Evolutionary conservation across 2,888 invertebrate species (phyloP).

Genomic region (Apoda limacodes): DNA sequence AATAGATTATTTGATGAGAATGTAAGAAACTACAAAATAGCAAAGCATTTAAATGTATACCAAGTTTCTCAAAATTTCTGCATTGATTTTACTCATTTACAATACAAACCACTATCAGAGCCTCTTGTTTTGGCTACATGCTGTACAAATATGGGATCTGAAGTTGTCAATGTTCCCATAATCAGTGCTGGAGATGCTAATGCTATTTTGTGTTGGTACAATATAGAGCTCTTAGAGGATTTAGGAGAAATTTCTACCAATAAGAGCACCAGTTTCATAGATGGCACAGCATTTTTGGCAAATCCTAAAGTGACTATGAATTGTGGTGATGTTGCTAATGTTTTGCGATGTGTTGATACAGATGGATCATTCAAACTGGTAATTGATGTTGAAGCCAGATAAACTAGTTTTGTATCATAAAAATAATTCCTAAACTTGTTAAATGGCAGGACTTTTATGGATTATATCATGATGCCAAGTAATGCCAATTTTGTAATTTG

Average conservation of each 20-base stretch:
- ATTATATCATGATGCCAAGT: too few species aligned
- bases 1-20: conserved; percentile 69
- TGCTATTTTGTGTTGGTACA: conserved; percentile 68
- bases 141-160: conserved; percentile 20
- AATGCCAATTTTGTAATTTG: too few species aligned
- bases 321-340: conserved; percentile 31
- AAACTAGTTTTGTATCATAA: too few species aligned
- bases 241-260: conserved; percentile 48
- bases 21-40: conserved; percentile 63
- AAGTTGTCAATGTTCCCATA: conserved; percentile 32
- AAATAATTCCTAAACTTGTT: too few species aligned
- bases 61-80: conserved; percentile 69
- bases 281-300: conserved; percentile 58
- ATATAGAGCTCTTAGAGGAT: conserved; percentile 50
- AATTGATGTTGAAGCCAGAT: conserved; percentile 25
- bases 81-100: conserved; percentile 50
- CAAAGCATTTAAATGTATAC: conserved; percentile 69
- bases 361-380: conserved; percentile 43
- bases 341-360: conserved; percentile 36
- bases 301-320: conserved; percentile 33
- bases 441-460: too few species aligned
- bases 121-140: conserved; percentile 33
- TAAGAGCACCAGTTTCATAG: conserved; percentile 47
- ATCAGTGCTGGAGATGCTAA: conserved; percentile 47
- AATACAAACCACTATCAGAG: conserved; percentile 47